phyloP scores from a whole-genome alignment of 92 coral and sea anemone species.

The Bergia sp. region DNA sequence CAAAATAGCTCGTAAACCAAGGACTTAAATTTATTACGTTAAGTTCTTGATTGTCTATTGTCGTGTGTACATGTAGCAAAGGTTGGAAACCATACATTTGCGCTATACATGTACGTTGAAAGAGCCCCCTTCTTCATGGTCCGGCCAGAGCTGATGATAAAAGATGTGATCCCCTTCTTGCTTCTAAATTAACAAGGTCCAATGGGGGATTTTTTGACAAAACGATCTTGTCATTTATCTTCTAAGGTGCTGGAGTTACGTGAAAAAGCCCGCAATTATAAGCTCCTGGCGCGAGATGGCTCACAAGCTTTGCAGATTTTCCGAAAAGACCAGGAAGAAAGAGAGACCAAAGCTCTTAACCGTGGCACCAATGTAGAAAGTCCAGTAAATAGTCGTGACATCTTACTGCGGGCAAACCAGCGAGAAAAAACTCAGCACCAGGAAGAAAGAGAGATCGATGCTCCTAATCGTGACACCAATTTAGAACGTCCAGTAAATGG shows the following conservation, averaged over 20 bases:
- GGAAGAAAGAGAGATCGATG: too few relatives aligned
- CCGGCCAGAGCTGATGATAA: too few relatives aligned
- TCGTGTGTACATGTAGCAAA: too few relatives aligned
- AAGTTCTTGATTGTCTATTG: too few relatives aligned
- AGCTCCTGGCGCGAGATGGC: slow-evolving; percentile 57
- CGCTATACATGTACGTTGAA: too few relatives aligned
- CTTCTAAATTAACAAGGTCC: too few relatives aligned
- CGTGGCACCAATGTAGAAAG: not conserved
- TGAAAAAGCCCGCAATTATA: slow-evolving; percentile 58
- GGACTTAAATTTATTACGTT: too few relatives aligned
- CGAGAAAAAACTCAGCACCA: not conserved
- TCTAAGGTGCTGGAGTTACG: slow-evolving; percentile 67
- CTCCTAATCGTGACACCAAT: not conserved
- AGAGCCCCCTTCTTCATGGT: too few relatives aligned
- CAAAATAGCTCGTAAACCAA: too few relatives aligned
- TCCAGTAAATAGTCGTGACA: not conserved
- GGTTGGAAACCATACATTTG: too few relatives aligned
- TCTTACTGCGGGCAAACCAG: slow-evolving; percentile 6
- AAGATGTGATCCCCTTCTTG: too few relatives aligned
- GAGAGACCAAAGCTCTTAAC: not conserved
- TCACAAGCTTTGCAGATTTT: slow-evolving; percentile 40
- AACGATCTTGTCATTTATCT: not conserved
- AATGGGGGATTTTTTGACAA: not conserved
- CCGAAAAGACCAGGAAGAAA: slow-evolving; percentile 27
- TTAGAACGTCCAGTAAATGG: not conserved